A percentile compares a stretch with the other conserved stretches of the same genome.
phyloP scores from a whole-genome alignment of 1,140 invertebrate species.

The Spodoptera frugiperda region DNA sequence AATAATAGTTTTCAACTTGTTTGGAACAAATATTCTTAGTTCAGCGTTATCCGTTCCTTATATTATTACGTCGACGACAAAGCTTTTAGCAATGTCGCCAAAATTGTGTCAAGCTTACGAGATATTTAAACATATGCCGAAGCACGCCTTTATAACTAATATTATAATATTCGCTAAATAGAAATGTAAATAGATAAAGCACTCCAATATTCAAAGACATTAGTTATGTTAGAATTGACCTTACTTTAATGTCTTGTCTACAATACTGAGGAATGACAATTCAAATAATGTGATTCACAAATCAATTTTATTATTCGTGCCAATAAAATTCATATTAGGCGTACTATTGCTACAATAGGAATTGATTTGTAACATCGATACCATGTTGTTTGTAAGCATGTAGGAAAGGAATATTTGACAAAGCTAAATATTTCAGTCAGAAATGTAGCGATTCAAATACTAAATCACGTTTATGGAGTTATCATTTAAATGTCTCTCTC shows the following conservation, averaged over 20 bases:
- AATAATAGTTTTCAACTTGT: not conserved
- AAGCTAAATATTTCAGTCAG: too few species aligned
- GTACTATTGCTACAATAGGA: not conserved
- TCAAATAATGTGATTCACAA: constrained; percentile 25
- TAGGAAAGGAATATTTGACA: too few species aligned
- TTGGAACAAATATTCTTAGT: constrained; percentile 4
- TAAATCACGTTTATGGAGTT: not conserved
- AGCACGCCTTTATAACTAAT: too few species aligned
- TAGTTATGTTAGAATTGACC: constrained; percentile 26
- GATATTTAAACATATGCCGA: not conserved
- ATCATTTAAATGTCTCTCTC: not conserved
- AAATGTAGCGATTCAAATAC: not conserved
- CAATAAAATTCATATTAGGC: constrained; percentile 27
- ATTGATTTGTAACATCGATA: too few species aligned
- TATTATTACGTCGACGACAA: not conserved
- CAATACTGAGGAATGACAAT: constrained; percentile 22
- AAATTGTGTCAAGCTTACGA: not conserved
- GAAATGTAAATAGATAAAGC: constrained; percentile 10
- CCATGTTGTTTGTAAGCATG: too few species aligned
- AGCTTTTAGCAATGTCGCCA: not conserved
- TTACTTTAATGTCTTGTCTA: constrained; percentile 9
- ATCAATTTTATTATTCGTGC: constrained; percentile 35
- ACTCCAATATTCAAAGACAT: constrained; percentile 15
- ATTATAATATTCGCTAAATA: too few species aligned
- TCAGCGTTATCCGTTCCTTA: not conserved